These are phyloP conservation scores for Ganaspis brasiliensis DNA, from an alignment of 2,888 invertebrate genomes.

Conservation along the genomic window DNA sequence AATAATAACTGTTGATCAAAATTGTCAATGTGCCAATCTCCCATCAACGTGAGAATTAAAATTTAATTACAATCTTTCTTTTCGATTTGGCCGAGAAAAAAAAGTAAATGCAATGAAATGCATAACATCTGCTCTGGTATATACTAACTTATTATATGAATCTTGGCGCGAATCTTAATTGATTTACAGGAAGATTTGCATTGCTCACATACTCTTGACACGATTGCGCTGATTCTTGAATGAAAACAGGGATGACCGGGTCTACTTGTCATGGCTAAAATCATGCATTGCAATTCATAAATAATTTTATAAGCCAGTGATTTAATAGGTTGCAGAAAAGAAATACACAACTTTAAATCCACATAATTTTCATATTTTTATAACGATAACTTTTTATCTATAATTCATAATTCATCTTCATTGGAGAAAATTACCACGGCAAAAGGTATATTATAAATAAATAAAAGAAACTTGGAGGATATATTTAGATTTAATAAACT, in stretches of 20 bases:
- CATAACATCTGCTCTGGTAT: neutral
- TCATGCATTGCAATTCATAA: slow-evolving; percentile 9
- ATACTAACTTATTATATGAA: slow-evolving; percentile 18
- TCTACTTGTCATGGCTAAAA: slow-evolving; percentile 19
- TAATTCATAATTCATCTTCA: too few relatives aligned
- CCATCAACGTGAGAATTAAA: neutral
- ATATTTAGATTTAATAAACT: too few relatives aligned
- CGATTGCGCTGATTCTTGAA: slow-evolving; percentile 17
- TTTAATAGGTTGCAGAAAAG: neutral
- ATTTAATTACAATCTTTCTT: slow-evolving; percentile 1
- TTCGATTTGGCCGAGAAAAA: neutral
- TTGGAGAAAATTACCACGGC: too few relatives aligned
- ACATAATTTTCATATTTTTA: neutral
- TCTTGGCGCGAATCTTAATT: slow-evolving; percentile 15
- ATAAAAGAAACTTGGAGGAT: too few relatives aligned
- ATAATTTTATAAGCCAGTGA: slow-evolving; percentile 26
- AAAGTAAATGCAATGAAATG: neutral
- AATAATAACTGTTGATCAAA: neutral
- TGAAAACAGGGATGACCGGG: slow-evolving; percentile 29
- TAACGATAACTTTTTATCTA: neutral
- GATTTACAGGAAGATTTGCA: slow-evolving; percentile 23
- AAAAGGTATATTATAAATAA: too few relatives aligned
- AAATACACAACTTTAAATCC: neutral
- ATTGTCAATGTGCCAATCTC: slow-evolving; percentile 4
- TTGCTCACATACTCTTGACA: neutral